Evolutionary conservation across 2,113 vertebrate species (phyloP).

Genomic region (Microcebus lehilahytsara): DNA sequence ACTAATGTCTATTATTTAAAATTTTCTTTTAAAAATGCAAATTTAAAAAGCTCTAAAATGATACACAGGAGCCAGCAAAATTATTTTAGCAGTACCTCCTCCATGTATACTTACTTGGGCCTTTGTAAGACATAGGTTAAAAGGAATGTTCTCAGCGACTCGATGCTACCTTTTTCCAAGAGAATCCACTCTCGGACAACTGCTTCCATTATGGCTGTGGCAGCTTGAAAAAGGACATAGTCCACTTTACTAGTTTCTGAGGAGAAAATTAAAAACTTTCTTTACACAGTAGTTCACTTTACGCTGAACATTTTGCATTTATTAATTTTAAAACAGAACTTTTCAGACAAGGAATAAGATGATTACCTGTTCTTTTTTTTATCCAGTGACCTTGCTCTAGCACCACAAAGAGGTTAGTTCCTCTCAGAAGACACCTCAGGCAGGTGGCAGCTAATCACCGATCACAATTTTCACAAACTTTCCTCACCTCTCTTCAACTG

Average conservation of each 20-base stretch:
- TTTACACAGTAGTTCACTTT: background rate
- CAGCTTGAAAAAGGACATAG: constrained; percentile 99
- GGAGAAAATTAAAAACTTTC: constrained; percentile 57
- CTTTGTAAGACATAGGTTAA: constrained; percentile 99
- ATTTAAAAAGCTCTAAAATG: background rate
- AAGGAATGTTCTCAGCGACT: constrained; percentile 97
- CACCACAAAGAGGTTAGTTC: constrained; percentile 82
- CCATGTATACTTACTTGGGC: constrained; percentile 91
- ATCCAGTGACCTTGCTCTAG: constrained; percentile 79
- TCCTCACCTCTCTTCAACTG: constrained; percentile 82
- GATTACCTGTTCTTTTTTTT: constrained; percentile 77
- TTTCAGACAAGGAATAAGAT: constrained; percentile 78
- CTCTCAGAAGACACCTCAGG: constrained; percentile 78
- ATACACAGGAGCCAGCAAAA: background rate
- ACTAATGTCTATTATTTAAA: background rate
- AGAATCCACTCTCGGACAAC: constrained; percentile 99
- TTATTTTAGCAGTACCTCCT: background rate
- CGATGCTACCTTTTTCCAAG: constrained; percentile 96
- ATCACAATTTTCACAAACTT: constrained; percentile 78
- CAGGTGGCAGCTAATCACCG: constrained; percentile 68
- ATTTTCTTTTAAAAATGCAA: background rate
- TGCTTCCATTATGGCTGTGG: constrained; percentile 98
- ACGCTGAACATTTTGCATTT: background rate
- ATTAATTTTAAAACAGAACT: constrained; percentile 72
- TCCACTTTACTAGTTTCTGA: constrained; percentile 99